Evolutionary conservation across 1,140 invertebrate genomes (phyloP).

Genomic region (Mizuhopecten yessoensis): DNA sequence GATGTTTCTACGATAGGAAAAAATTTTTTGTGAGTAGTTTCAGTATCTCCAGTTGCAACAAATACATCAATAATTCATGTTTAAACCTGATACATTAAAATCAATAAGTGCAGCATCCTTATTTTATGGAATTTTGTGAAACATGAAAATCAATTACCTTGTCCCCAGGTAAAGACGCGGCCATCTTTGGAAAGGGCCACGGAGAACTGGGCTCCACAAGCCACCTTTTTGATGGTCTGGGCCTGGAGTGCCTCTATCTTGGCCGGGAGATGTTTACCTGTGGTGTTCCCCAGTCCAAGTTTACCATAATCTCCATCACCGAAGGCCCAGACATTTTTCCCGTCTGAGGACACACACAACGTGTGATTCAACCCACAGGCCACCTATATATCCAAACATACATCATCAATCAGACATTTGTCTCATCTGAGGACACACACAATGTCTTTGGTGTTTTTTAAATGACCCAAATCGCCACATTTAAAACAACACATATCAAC

Average conservation of each 20-base stretch:
- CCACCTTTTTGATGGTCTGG: conserved; percentile 86
- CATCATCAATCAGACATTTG: too few relatives aligned
- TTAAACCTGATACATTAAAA: too few relatives aligned
- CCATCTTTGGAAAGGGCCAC: conserved; percentile 87
- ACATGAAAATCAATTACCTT: conserved; percentile 70
- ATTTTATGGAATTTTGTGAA: too few relatives aligned
- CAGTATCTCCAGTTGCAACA: too few relatives aligned
- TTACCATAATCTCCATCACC: conserved; percentile 89
- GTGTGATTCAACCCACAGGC: conserved; percentile 88
- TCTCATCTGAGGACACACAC: too few relatives aligned
- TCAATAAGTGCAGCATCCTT: too few relatives aligned
- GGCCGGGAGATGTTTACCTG: conserved; percentile 84
- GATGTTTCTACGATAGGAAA: too few relatives aligned
- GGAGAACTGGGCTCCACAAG: conserved; percentile 88
- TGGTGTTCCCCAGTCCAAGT: conserved; percentile 86
- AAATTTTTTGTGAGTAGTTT: too few relatives aligned
- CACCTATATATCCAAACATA: conserved; percentile 84
- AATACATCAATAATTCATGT: too few relatives aligned
- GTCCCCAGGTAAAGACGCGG: conserved; percentile 87
- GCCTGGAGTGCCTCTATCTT: conserved; percentile 86
- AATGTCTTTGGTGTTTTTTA: too few relatives aligned
- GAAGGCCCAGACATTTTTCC: conserved; percentile 87
- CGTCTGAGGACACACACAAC: conserved; percentile 86
- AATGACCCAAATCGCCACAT: too few relatives aligned
- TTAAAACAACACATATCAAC: too few relatives aligned